Base-by-base conservation (phyloP, 1,140 invertebrate species). In the Halyomorpha halys region DNA sequence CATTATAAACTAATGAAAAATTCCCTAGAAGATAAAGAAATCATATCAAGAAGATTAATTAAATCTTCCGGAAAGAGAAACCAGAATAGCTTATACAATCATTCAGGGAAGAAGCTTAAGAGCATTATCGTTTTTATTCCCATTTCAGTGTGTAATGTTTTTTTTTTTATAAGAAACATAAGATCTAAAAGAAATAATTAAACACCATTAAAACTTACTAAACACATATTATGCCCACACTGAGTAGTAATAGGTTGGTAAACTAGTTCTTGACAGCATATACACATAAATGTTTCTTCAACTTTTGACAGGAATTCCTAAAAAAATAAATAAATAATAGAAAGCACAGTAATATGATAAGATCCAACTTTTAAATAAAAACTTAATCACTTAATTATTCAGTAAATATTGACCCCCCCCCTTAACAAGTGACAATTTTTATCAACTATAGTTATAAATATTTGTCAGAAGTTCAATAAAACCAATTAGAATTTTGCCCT, bases 191-290 rank as follows among this genome's bases (percentile, higher is more conserved):
- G 11, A 13, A 30, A 30, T 30, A 30, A 4, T 30, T 11, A 39
- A 39, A 39, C 11, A 39, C 13, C 34, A 39, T 39, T 39, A 9
- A 39, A 62, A 75, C 77, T 77, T 74, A 86, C 85, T 73, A 76
- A 72, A 72, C 90, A 93, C 65, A 91, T 82, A 71, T 89, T 92
- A 71, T 93, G 90, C 51, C 74, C 72, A 68, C 90, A 92, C 5
- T 78, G 74, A 3, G 85, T 87, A 0, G 89, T 91, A 3, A 91
- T 76, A 0, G 89, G 89, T 66, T 82, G 78, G 61, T 76, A 82
- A 0, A 86, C 82, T 5, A 92, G 67, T 59, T 89, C 86, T 73
- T 89, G 85, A 71, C 90, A 93, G 68, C 88, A 90, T 45, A 87
- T 84, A 71, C 90, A 93, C 1, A 79, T 78, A 73, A 92, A 91